Evolutionary conservation across 2,888 invertebrate genomes (phyloP).

Genomic region (Diloba caeruleocephala): DNA sequence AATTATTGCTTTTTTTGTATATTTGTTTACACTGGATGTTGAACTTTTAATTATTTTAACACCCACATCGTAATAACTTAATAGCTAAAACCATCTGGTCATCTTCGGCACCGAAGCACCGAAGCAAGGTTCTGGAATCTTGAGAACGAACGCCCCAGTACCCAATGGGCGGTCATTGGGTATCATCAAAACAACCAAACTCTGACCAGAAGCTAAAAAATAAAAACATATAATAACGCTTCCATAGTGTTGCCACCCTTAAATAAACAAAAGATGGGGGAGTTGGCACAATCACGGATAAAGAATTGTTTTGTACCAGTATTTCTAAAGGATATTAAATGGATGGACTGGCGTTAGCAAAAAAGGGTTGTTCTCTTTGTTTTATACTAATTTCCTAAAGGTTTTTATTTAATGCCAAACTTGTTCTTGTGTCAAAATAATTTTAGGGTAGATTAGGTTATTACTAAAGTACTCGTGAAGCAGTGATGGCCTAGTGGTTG

Average conservation of each 20-base stretch:
- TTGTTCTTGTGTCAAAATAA: constrained; percentile 25
- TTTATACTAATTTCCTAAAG: constrained; percentile 41
- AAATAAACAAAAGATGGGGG: constrained; percentile 45
- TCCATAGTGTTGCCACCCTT: constrained; percentile 8
- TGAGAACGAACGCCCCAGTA: no score
- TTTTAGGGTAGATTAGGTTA: constrained; percentile 19
- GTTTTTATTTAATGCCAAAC: constrained; percentile 26
- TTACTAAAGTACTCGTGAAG: constrained; percentile 3
- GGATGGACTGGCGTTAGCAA: constrained; percentile 60
- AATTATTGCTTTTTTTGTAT: no score
- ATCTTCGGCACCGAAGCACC: no score
- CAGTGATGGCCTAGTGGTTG: no score
- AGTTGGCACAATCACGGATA: constrained; percentile 53
- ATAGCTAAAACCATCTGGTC: no score
- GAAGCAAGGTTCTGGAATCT: no score
- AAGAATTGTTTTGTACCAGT: constrained; percentile 63
- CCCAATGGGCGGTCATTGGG: no score
- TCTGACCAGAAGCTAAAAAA: no score
- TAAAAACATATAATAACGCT: not conserved
- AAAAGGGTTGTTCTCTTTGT: constrained; percentile 52
- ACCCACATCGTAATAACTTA: no score
- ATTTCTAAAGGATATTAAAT: constrained; percentile 62
- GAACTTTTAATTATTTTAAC: no score
- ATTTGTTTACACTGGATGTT: no score
- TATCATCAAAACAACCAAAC: no score